Percentiles rank a stretch among this genome's conserved stretches.
phyloP scores from a whole-genome alignment of 2,113 vertebrate species.

The Herpetotheres cachinnans region DNA sequence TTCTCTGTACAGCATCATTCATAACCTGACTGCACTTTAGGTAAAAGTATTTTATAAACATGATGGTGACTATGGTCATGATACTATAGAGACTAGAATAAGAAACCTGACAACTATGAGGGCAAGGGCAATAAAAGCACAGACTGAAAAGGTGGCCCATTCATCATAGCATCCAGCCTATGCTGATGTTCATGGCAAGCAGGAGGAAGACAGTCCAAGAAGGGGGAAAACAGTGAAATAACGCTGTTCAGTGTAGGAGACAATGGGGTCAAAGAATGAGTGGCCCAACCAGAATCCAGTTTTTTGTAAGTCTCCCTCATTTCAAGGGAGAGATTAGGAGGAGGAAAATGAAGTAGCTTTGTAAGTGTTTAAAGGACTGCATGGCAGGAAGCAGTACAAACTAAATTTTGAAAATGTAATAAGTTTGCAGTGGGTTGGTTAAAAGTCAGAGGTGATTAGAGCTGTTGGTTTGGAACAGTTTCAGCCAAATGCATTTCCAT shows the following conservation, averaged over 20 bases:
- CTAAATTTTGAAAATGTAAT: background rate
- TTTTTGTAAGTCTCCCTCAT: background rate
- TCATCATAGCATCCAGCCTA: background rate
- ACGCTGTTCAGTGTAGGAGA: background rate
- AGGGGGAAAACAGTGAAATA: background rate
- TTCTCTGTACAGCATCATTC: background rate
- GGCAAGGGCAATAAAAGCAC: background rate
- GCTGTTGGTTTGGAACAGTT: background rate
- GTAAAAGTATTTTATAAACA: background rate
- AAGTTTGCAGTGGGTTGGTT: background rate
- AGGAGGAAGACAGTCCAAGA: background rate
- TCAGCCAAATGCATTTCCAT: slow-evolving; percentile 12
- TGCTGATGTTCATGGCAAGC: background rate
- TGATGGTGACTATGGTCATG: background rate
- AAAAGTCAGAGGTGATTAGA: slow-evolving; percentile 1
- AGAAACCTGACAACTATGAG: background rate
- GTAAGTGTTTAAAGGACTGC: background rate
- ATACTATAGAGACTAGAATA: background rate
- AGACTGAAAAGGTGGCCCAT: background rate
- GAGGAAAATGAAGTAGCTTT: background rate
- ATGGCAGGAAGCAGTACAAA: background rate
- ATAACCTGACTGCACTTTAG: background rate
- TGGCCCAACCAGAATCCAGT: background rate
- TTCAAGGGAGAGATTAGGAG: background rate
- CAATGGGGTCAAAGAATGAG: background rate